Evolutionary conservation across 2,888 invertebrate genomes (phyloP).

Genomic region (Bibio marci): DNA sequence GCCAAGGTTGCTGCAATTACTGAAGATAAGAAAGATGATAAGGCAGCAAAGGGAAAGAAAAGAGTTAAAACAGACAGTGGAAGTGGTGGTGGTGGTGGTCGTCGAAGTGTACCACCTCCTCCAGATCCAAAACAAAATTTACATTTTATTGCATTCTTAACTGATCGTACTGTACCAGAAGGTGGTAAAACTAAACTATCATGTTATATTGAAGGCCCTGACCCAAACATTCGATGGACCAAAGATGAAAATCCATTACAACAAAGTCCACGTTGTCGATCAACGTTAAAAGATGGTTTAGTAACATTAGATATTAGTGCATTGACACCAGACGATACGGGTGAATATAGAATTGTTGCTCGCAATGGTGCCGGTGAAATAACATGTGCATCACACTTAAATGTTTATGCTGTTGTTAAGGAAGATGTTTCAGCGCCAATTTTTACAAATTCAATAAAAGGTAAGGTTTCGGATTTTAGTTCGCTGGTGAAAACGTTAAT

Average conservation of each 20-base stretch:
- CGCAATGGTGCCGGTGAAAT: conserved; percentile 55
- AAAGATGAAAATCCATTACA: conserved; percentile 46
- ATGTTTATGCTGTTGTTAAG: conserved; percentile 50
- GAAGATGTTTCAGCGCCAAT: conserved; percentile 49
- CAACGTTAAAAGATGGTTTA: conserved; percentile 47
- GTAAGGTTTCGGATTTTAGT: conserved; percentile 27
- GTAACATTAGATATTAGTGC: conserved; percentile 57
- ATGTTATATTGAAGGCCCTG: conserved; percentile 59
- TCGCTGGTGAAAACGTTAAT: neutral
- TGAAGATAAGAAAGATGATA: conserved; percentile 17
- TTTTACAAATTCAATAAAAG: conserved; percentile 57
- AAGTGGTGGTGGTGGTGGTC: conserved; percentile 15
- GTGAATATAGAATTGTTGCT: conserved; percentile 61
- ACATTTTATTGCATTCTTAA: conserved; percentile 54
- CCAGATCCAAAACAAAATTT: conserved; percentile 31
- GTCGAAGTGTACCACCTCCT: conserved; percentile 24
- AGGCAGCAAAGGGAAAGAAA: conserved; percentile 15
- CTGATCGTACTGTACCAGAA: conserved; percentile 56
- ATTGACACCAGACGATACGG: conserved; percentile 49
- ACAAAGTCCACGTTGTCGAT: conserved; percentile 39
- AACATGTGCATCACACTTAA: conserved; percentile 42
- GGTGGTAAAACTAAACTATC: conserved; percentile 61
- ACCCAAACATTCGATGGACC: conserved; percentile 56
- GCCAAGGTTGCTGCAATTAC: neutral
- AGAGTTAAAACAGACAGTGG: conserved; percentile 11